Evolutionary conservation across 2,113 vertebrate species (phyloP).

Genomic region (Miniopterus natalensis): DNA sequence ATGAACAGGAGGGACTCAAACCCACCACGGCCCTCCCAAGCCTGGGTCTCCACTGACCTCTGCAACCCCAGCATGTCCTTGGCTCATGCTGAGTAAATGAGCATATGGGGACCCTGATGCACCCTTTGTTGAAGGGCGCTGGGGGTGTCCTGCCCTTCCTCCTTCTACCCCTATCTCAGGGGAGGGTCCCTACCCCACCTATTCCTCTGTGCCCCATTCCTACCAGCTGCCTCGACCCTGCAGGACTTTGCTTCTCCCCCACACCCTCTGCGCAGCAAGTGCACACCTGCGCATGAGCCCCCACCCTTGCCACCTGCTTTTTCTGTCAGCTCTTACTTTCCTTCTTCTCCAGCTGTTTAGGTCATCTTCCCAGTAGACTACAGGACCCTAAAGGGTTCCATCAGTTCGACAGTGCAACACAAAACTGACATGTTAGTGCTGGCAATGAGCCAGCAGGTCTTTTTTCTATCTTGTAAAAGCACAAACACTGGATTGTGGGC

Average conservation of each 20-base stretch:
- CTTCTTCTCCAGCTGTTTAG: not conserved
- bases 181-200: not conserved
- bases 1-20: not conserved
- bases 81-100: too few species aligned
- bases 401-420: not conserved
- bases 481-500: not conserved
- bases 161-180: not conserved
- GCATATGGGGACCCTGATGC: accelerated
- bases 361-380: not conserved
- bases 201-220: not conserved
- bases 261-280: not conserved
- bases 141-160: not conserved
- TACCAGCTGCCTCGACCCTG: not conserved
- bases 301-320: not conserved
- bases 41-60: not conserved
- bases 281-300: not conserved
- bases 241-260: not conserved
- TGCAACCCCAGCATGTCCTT: not conserved
- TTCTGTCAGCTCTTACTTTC: not conserved
- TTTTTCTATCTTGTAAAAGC: not conserved
- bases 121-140: not conserved
- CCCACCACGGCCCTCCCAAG: not conserved
- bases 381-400: not conserved
- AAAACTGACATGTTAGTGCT: not conserved
- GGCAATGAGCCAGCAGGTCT: not conserved